Evolutionary conservation across 2,113 vertebrate species (phyloP).

Genomic region (Lucifuga dentata): DNA sequence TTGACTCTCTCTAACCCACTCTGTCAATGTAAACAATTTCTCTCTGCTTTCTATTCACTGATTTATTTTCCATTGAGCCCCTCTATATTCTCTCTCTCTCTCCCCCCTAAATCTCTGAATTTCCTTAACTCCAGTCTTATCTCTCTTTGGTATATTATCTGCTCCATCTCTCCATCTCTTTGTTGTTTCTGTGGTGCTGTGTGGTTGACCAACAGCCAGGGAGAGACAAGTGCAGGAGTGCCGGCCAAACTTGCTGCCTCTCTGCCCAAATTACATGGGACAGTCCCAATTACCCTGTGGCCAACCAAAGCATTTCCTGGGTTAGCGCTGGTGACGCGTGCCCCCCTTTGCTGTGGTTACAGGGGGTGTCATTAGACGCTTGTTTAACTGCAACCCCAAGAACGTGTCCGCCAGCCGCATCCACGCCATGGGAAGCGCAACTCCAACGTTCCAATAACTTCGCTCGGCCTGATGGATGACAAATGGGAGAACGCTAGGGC

Average conservation of each 20-base stretch:
- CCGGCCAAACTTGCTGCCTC: constrained; percentile 75
- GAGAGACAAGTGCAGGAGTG: constrained; percentile 83
- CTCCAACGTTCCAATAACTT: constrained; percentile 73
- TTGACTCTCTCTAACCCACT: constrained; percentile 61
- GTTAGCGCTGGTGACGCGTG: constrained; percentile 80
- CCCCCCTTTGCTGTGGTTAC: constrained; percentile 76
- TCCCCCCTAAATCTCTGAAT: constrained; percentile 19
- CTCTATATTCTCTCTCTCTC: constrained; percentile 24
- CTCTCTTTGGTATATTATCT: constrained; percentile 25
- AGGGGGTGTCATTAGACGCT: constrained; percentile 83
- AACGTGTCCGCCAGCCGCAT: constrained; percentile 82
- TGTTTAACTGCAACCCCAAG: constrained; percentile 84
- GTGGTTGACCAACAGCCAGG: constrained; percentile 81
- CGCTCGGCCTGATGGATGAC: constrained; percentile 66
- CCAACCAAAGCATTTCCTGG: constrained; percentile 88
- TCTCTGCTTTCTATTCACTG: constrained; percentile 44
- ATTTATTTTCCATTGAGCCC: constrained; percentile 41
- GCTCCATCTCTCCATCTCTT: constrained; percentile 31
- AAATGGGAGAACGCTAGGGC: constrained; percentile 60
- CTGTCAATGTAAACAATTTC: constrained; percentile 50
- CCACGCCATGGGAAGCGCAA: constrained; percentile 71
- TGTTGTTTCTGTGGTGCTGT: constrained; percentile 68
- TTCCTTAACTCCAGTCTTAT: constrained; percentile 47
- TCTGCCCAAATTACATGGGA: constrained; percentile 86
- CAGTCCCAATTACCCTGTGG: constrained; percentile 88